These are phyloP conservation scores for Megalonaias nervosa DNA, from an alignment of 1,140 invertebrate species.

Conservation along the genomic window DNA sequence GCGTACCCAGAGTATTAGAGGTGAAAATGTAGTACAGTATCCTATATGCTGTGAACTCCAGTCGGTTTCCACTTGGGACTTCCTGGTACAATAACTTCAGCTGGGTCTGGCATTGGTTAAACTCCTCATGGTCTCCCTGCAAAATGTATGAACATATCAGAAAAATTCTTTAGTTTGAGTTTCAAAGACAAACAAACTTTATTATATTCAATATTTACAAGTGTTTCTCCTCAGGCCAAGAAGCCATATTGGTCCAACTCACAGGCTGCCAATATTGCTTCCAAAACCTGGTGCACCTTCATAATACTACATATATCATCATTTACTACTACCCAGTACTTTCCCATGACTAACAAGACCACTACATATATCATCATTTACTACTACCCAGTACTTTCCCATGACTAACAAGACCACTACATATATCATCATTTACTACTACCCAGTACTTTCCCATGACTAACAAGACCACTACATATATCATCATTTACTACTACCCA, in stretches of 20 bases:
- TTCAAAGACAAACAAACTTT: not conserved
- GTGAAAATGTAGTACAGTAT: conserved; percentile 98
- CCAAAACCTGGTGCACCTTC: not conserved
- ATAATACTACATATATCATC: not conserved
- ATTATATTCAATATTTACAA: not conserved
- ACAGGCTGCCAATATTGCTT: not conserved
- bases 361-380: too few relatives aligned
- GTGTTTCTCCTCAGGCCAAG: too few relatives aligned
- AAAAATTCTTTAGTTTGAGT: not conserved
- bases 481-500: too few relatives aligned
- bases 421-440: too few relatives aligned
- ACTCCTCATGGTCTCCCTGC: conserved; percentile 95
- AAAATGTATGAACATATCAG: conserved; percentile 11
- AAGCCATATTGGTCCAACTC: too few relatives aligned
- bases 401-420: too few relatives aligned
- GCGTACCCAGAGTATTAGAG: conserved; percentile 92
- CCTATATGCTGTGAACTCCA: conserved; percentile 95
- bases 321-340: too few relatives aligned
- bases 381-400: too few relatives aligned
- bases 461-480: too few relatives aligned
- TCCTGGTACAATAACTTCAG: conserved; percentile 86
- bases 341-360: too few relatives aligned
- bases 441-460: too few relatives aligned
- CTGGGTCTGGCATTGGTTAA: conserved; percentile 99
- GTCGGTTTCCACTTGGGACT: conserved; percentile 55